Evolutionary conservation across 92 coral and sea anemone genomes (phyloP), one percentile per base, ranked within the genome.

Genomic region (Epizoanthus illoricatus): DNA sequence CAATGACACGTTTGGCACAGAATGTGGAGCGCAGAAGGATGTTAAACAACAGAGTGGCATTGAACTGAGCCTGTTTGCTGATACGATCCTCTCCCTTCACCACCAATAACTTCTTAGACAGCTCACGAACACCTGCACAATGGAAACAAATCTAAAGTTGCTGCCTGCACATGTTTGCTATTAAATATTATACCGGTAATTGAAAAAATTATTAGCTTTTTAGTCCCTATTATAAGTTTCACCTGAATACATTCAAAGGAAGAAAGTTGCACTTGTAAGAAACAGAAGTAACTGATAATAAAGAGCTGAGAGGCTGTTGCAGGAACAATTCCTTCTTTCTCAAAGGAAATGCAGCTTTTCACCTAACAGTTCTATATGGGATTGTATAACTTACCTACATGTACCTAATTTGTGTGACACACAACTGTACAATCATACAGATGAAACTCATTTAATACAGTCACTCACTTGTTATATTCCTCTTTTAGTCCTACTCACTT

Each of bases 21-120:
- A 97, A 81, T 16, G 98, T 97, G 47, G 99, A 97, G 20, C 99
- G 91, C 24, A 97, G 86, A 20, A 97, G 92, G 69, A 97, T 87
- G 84, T 91, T 97, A 84, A 97, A 97, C 80, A 97, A 68, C 75
- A 97, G 90, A 7, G 99, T 97, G 58, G 99, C 99, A 69, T 97
- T 97, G 69, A 90, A 94, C 88, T 97, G 99, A 13, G 99, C 99
- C 78, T 97, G 99, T 79, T 94, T 91, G 86, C 99, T 97, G 89
- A 97, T 97, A 60, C 87, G 98, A 80, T 97, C 99, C 18, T 97
- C 99, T 3, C 99, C 99, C 33, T 96, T 87, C 60, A 97, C 99
- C 24, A 97, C 75, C 68, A 93, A 74, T 71, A 97, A 81, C 76
- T 91, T 97, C 78, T 97, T 92, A 90, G 98, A 94, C 17, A 97